Evolutionary conservation across 2,888 invertebrate genomes (phyloP).

Genomic region (Zaprionus lineosus): DNA sequence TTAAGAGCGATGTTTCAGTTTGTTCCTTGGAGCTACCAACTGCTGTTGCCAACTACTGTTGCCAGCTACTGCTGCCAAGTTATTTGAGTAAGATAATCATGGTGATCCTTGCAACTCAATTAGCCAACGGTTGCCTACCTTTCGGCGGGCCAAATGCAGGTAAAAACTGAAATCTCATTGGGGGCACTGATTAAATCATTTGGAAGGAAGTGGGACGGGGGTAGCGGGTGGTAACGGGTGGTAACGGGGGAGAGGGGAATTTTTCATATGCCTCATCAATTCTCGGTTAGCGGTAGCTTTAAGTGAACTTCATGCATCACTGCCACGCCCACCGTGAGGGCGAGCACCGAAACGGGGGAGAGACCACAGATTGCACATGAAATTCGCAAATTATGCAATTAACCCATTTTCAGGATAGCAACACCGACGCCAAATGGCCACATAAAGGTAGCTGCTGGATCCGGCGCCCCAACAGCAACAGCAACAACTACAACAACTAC

Average conservation of each 20-base stretch:
- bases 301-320: slow-evolving; percentile 8
- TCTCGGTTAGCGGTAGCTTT: slow-evolving; percentile 12
- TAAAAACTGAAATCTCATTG: no score
- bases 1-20: no score
- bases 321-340: background rate
- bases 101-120: no score
- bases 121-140: no score
- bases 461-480: slow-evolving; percentile 1
- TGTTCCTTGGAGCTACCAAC: no score
- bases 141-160: no score
- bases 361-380: slow-evolving; percentile 55
- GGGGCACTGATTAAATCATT: slow-evolving; percentile 30
- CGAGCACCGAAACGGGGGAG: background rate
- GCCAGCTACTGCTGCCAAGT: no score
- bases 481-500: slow-evolving; percentile 7
- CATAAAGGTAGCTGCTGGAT: slow-evolving; percentile 46
- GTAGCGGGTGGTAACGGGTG: no score
- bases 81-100: no score
- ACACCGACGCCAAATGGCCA: slow-evolving; percentile 43
- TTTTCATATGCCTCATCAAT: slow-evolving; percentile 1
- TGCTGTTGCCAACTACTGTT: no score
- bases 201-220: no score
- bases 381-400: slow-evolving; percentile 77
- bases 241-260: background rate
- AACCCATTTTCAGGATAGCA: slow-evolving; percentile 66